Percentiles rank a stretch among this genome's conserved stretches.
phyloP scores from a whole-genome alignment of 2,888 invertebrate genomes.

The Odiellus spinosus region DNA sequence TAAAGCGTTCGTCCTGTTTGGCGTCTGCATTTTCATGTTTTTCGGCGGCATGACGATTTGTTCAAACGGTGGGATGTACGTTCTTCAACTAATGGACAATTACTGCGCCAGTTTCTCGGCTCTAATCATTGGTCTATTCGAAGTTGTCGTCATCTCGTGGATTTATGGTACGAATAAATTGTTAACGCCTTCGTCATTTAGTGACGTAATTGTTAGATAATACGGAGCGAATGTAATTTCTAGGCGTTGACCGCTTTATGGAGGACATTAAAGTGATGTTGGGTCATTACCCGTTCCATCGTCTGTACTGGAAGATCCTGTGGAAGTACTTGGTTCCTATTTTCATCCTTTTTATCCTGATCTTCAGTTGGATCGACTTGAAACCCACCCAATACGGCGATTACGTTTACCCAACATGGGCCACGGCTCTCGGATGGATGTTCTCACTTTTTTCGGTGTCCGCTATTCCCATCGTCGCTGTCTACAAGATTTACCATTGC shows the following conservation, averaged over 20 bases:
- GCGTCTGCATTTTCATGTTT: slow-evolving; percentile 49
- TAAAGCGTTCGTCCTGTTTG: slow-evolving; percentile 38
- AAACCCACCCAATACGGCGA: slow-evolving; percentile 40
- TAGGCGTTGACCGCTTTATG: slow-evolving; percentile 33
- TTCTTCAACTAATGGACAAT: slow-evolving; percentile 48
- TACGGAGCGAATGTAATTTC: neutral
- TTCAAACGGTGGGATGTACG: slow-evolving; percentile 31
- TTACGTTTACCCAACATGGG: slow-evolving; percentile 52
- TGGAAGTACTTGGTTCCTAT: slow-evolving; percentile 56
- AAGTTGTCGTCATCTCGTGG: slow-evolving; percentile 50
- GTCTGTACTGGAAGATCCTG: slow-evolving; percentile 50
- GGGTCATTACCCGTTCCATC: slow-evolving; percentile 41
- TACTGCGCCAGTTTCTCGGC: slow-evolving; percentile 62
- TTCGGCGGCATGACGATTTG: slow-evolving; percentile 56
- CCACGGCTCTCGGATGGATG: slow-evolving; percentile 51
- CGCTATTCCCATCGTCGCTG: slow-evolving; percentile 48
- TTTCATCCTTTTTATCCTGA: slow-evolving; percentile 49
- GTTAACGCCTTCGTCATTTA: too few species aligned
- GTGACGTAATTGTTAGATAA: too few species aligned
- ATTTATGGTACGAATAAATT: slow-evolving; percentile 39
- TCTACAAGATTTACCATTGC: slow-evolving; percentile 31
- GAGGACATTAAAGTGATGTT: slow-evolving; percentile 39
- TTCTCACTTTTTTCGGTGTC: slow-evolving; percentile 52
- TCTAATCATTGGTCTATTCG: slow-evolving; percentile 48
- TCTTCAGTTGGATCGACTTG: slow-evolving; percentile 54